phyloP scores from a whole-genome alignment of 2,797 vertebrate genomes.

The Toxotes lorentzi region DNA sequence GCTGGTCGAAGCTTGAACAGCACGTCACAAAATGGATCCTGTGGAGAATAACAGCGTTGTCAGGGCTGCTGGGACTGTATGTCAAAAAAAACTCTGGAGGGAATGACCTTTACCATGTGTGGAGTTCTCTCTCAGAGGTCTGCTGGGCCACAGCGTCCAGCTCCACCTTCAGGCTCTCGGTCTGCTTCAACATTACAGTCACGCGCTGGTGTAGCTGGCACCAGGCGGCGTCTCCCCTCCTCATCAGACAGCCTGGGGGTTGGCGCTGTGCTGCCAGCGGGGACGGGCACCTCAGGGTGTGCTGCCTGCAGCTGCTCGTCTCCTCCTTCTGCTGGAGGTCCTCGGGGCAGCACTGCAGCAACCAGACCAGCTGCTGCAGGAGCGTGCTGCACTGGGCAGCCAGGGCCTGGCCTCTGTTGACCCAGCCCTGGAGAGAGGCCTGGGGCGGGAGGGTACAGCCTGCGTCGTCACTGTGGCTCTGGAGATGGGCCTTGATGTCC shows the following conservation, averaged over 20 bases:
- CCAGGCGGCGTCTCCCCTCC: slow-evolving; percentile 87
- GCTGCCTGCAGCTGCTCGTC: slow-evolving; percentile 53
- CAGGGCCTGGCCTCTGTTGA: slow-evolving; percentile 84
- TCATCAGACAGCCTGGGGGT: slow-evolving; percentile 88
- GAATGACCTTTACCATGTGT: slow-evolving; percentile 87
- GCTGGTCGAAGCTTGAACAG: slow-evolving; percentile 84
- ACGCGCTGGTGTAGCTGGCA: slow-evolving; percentile 78
- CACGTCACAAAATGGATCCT: slow-evolving; percentile 91
- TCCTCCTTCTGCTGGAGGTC: slow-evolving; percentile 71
- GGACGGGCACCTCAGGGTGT: slow-evolving; percentile 85
- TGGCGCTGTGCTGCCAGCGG: slow-evolving; percentile 86
- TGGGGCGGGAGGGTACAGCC: slow-evolving; percentile 90
- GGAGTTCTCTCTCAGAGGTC: slow-evolving; percentile 81
- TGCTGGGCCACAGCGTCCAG: slow-evolving; percentile 84
- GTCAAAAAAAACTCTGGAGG: background rate
- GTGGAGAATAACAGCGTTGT: slow-evolving; percentile 21
- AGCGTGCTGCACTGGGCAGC: slow-evolving; percentile 87
- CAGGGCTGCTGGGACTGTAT: background rate
- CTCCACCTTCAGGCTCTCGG: slow-evolving; percentile 83
- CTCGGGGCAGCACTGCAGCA: slow-evolving; percentile 92
- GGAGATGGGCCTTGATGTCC: slow-evolving; percentile 81
- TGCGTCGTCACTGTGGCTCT: slow-evolving; percentile 64
- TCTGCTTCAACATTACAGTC: slow-evolving; percentile 77
- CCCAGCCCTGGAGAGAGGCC: slow-evolving; percentile 85
- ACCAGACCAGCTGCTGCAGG: slow-evolving; percentile 91